These are phyloP conservation scores for Octonoba sinensis DNA, from an alignment of 2,888 invertebrate species.

Conservation along the genomic window DNA sequence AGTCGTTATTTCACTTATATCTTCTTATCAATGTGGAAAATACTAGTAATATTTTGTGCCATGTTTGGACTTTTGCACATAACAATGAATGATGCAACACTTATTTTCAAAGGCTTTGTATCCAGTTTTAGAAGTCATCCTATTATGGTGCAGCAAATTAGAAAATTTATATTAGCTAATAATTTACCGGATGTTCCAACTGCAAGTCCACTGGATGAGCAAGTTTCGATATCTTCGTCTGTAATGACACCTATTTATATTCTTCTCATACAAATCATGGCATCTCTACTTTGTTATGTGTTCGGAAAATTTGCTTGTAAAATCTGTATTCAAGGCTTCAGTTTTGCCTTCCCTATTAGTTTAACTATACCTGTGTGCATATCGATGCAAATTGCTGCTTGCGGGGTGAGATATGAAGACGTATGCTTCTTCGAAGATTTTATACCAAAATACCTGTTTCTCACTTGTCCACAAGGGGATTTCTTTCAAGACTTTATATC, in stretches of 20 bases:
- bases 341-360: conserved; percentile 72
- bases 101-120: conserved; percentile 82
- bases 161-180: conserved; percentile 17
- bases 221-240: conserved; percentile 39
- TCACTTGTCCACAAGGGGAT: conserved; percentile 87
- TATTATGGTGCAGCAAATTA: conserved; percentile 48
- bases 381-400: conserved; percentile 67
- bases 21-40: conserved; percentile 93
- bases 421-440: conserved; percentile 67
- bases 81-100: conserved; percentile 81
- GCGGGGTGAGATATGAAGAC: conserved; percentile 67
- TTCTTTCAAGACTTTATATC: conserved; percentile 85
- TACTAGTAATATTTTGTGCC: conserved; percentile 82
- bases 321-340: conserved; percentile 73
- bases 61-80: conserved; percentile 82
- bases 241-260: conserved; percentile 69
- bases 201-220: conserved; percentile 48
- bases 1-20: conserved; percentile 91
- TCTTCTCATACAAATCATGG: conserved; percentile 69
- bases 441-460: conserved; percentile 73
- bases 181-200: conserved; percentile 55
- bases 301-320: conserved; percentile 74
- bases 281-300: conserved; percentile 72
- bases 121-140: conserved; percentile 83
- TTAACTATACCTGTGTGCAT: conserved; percentile 71